These are phyloP conservation scores for Pelobates fuscus DNA, from an alignment of 2,113 vertebrate genomes.

Conservation along the genomic window DNA sequence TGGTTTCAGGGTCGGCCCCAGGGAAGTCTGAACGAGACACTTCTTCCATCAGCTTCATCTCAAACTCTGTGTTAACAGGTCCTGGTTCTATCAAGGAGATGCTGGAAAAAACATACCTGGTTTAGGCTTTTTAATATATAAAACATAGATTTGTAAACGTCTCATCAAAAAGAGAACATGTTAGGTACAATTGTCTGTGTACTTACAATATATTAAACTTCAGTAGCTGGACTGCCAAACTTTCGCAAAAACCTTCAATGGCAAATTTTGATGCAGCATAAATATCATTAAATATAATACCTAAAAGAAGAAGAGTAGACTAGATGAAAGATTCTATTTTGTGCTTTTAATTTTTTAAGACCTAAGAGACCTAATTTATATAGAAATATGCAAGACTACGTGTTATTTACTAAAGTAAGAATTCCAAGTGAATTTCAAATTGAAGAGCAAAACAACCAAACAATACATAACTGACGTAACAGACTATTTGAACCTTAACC, in stretches of 20 bases:
- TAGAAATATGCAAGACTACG: too few relatives aligned
- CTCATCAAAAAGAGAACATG: too few relatives aligned
- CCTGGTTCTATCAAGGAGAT: constrained; percentile 78
- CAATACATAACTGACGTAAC: too few relatives aligned
- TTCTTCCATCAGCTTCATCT: constrained; percentile 74
- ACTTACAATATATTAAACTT: constrained; percentile 89
- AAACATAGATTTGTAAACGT: too few relatives aligned
- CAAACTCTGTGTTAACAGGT: constrained; percentile 76
- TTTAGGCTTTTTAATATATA: too few relatives aligned
- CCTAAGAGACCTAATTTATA: too few relatives aligned
- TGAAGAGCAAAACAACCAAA: too few relatives aligned
- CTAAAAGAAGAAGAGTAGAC: constrained; percentile 60
- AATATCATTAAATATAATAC: constrained; percentile 88
- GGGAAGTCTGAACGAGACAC: constrained; percentile 65
- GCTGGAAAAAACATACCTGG: constrained; percentile 54
- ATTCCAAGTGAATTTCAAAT: too few relatives aligned
- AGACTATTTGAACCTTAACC: too few relatives aligned
- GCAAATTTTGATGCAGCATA: constrained; percentile 94
- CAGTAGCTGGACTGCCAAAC: constrained; percentile 85
- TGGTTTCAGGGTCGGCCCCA: constrained; percentile 66
- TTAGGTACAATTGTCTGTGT: neutral
- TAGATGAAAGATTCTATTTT: too few relatives aligned
- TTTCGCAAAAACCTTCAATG: constrained; percentile 93
- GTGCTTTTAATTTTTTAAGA: too few relatives aligned
- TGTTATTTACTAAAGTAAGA: too few relatives aligned